These are phyloP conservation scores for Gambusia holbrooki DNA, from an alignment of 2,113 vertebrate genomes.

Conservation along the genomic window DNA sequence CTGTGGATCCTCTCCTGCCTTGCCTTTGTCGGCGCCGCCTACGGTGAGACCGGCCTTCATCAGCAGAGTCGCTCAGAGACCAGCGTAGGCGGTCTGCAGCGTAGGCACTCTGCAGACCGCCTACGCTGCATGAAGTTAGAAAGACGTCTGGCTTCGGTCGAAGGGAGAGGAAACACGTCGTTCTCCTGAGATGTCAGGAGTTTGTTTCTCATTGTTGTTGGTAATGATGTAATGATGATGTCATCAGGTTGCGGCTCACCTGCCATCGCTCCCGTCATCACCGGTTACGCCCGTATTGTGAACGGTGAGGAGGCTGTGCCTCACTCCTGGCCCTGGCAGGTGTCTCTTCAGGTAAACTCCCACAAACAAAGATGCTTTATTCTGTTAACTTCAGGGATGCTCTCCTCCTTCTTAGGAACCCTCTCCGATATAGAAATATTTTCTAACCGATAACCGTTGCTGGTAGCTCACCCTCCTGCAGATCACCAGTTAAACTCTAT, in stretches of 20 bases:
- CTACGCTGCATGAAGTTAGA: background rate
- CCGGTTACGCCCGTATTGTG: conserved; percentile 76
- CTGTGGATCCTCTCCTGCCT: conserved; percentile 80
- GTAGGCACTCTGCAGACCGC: too few species aligned
- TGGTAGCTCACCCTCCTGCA: background rate
- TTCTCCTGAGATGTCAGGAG: background rate
- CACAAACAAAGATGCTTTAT: background rate
- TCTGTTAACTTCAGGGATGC: background rate
- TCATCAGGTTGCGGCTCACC: conserved; percentile 74
- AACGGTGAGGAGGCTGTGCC: conserved; percentile 79
- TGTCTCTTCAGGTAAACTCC: conserved; percentile 77
- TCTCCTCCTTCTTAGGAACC: background rate
- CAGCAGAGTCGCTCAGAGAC: background rate
- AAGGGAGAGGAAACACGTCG: background rate
- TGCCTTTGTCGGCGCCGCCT: conserved; percentile 67
- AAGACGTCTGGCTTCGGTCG: too few species aligned
- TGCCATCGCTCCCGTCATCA: conserved; percentile 66
- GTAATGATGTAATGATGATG: background rate
- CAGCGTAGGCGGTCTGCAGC: too few species aligned
- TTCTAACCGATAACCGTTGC: background rate
- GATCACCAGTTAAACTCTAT: background rate
- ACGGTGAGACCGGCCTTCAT: conserved; percentile 48
- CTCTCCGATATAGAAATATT: background rate
- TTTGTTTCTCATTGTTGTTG: background rate
- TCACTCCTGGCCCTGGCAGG: conserved; percentile 83